Percentiles rank a stretch among this genome's conserved stretches.
Evolutionary conservation across 2,113 vertebrate species (phyloP).

Genomic region (Hippocampus barbouri): DNA sequence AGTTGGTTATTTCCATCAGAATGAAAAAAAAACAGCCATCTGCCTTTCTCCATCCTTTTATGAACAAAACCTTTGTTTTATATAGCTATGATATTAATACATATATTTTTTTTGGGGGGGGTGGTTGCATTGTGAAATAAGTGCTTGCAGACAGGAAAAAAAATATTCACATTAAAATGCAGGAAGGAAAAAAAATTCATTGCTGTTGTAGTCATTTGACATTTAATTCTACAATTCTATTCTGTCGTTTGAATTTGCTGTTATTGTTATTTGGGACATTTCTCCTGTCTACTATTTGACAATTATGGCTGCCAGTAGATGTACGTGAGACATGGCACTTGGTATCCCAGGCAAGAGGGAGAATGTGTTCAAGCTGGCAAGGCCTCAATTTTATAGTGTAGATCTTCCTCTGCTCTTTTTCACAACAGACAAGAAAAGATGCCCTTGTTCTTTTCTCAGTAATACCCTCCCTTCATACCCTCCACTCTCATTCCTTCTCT

Average conservation of each 20-base stretch:
- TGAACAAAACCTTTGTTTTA: neutral
- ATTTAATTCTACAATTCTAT: neutral
- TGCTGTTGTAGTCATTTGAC: no score
- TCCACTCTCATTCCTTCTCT: conserved; percentile 40
- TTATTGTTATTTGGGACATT: conserved; percentile 37
- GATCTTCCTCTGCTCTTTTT: conserved; percentile 63
- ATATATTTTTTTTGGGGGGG: no score
- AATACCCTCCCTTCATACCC: conserved; percentile 53
- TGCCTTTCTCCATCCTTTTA: no score
- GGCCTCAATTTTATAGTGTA: conserved; percentile 68
- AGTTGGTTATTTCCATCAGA: neutral
- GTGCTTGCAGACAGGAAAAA: neutral
- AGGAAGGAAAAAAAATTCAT: neutral
- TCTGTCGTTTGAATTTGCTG: conserved; percentile 24
- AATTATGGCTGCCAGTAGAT: conserved; percentile 43
- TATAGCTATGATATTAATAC: neutral
- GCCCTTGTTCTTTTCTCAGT: conserved; percentile 66
- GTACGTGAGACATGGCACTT: conserved; percentile 43
- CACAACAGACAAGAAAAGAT: conserved; percentile 70
- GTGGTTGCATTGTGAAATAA: no score
- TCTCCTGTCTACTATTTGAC: conserved; percentile 32
- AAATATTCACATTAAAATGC: neutral
- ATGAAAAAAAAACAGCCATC: neutral
- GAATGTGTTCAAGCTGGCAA: conserved; percentile 47
- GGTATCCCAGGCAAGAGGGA: conserved; percentile 56